Evolutionary conservation across 2,113 vertebrate genomes (phyloP).

Genomic region (Gulo gulo): DNA sequence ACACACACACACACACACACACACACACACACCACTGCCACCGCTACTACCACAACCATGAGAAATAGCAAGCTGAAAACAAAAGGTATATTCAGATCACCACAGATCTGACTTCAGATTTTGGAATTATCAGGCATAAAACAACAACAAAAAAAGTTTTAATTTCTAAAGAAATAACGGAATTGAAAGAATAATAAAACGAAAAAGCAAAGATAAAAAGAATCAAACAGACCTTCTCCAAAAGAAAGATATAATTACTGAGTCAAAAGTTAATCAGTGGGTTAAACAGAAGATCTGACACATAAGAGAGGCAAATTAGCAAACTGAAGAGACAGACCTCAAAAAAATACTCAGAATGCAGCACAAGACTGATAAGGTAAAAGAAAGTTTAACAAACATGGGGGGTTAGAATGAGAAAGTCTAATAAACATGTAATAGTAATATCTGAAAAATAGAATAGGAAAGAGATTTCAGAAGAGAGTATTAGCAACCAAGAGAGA

Average conservation of each 20-base stretch:
- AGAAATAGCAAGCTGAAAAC: background rate
- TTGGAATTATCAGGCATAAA: background rate
- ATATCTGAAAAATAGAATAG: background rate
- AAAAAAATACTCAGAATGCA: background rate
- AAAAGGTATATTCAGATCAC: background rate
- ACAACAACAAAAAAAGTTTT: background rate
- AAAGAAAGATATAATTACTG: background rate
- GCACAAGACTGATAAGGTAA: background rate
- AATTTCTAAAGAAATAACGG: background rate
- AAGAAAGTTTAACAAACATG: background rate
- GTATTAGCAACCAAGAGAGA: background rate
- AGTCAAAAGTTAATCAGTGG: background rate
- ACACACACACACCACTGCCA: background rate
- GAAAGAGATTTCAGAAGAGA: background rate
- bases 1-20: background rate
- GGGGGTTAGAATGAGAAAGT: background rate
- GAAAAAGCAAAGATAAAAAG: background rate
- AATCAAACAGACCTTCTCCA: background rate
- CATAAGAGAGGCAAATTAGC: background rate
- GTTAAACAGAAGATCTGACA: conserved; percentile 13
- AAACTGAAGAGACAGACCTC: background rate
- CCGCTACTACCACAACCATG: background rate
- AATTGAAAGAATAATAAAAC: background rate
- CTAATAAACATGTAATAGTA: background rate
- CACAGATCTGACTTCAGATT: background rate